Evolutionary conservation across 2,113 vertebrate species (phyloP), one percentile per base, ranked within the genome.

Genomic region (Octodon degus): DNA sequence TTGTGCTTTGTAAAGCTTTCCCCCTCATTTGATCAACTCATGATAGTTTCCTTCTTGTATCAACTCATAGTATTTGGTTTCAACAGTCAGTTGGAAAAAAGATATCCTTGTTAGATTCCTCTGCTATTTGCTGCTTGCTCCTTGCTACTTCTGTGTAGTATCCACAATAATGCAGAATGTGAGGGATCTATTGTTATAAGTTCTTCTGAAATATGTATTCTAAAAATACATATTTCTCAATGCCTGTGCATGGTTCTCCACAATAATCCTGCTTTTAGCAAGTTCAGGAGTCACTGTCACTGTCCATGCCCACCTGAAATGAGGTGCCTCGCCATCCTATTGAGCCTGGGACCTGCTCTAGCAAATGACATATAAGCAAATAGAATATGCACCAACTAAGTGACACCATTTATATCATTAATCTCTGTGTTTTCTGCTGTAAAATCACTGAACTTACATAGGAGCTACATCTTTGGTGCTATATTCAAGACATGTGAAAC

Each of bases 271-370:
- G 7, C 27, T 3, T 88, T 91, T 27, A 50, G 55, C 40, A 70
- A 43, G 24, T 0, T 92, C 55, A 24, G 40, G 6, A 4, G 10
- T 3, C 7, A 47, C 10, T 8, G 10, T 7, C 17, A 68, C 13
- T 55, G 7, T 1, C 55, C 27, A 55, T 27, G 40, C 50, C 4
- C 32, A 7, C 34, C 2, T 43, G 22, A 32, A 70, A 7, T 70
- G 40, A 16, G 3, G 7, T 53, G 9, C 3, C 2, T 50, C 1
- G 19, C 17, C 11, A 63, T 3, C 1, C n/a, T 55, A 2, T 0
- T 30, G 27, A 67, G 58, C 13, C 40, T 32, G 1, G 77, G 32
- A 40, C 32, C 53, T 93, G 1, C 19, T 77, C 22, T 79, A 1
- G 3, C 37, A 60, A 82, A 11, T 58, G 8, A 2, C 24, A 37